phyloP scores from a whole-genome alignment of 2,797 vertebrate genomes.

The Cryptoprocta ferox region DNA sequence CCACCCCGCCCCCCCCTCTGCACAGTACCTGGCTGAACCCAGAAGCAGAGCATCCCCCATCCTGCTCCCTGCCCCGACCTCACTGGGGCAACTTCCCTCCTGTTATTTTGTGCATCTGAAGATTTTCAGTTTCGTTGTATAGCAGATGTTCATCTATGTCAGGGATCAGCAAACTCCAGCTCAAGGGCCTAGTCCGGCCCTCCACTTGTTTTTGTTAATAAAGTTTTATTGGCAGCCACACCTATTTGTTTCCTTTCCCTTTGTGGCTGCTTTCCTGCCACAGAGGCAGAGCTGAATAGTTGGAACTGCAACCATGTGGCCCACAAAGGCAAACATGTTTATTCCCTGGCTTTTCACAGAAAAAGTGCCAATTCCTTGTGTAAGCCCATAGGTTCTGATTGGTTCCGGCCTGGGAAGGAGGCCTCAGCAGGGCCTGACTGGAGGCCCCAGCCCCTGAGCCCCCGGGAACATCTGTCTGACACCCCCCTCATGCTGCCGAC shows the following conservation, averaged over 20 bases:
- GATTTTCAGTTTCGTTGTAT: background rate
- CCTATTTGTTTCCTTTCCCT: background rate
- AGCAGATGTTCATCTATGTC: background rate
- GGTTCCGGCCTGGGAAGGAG: background rate
- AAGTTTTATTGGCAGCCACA: background rate
- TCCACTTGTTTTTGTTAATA: background rate
- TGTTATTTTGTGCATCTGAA: background rate
- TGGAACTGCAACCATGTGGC: background rate
- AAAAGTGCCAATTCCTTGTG: background rate
- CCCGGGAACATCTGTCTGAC: background rate
- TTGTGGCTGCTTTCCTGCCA: background rate
- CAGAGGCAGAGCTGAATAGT: background rate
- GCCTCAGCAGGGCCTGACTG: background rate
- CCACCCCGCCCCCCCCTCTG: too few species aligned
- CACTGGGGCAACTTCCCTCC: background rate
- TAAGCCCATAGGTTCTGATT: background rate
- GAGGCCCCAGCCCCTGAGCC: too few species aligned
- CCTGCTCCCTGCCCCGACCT: background rate
- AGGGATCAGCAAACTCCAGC: background rate
- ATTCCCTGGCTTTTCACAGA: background rate
- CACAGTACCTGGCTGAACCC: too few species aligned
- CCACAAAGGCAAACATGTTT: background rate
- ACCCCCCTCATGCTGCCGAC: accelerated
- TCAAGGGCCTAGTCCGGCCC: background rate
- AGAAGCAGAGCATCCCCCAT: background rate